Evolutionary conservation across 2,888 invertebrate genomes (phyloP).

Genomic region (Caenorhabditis becei): DNA sequence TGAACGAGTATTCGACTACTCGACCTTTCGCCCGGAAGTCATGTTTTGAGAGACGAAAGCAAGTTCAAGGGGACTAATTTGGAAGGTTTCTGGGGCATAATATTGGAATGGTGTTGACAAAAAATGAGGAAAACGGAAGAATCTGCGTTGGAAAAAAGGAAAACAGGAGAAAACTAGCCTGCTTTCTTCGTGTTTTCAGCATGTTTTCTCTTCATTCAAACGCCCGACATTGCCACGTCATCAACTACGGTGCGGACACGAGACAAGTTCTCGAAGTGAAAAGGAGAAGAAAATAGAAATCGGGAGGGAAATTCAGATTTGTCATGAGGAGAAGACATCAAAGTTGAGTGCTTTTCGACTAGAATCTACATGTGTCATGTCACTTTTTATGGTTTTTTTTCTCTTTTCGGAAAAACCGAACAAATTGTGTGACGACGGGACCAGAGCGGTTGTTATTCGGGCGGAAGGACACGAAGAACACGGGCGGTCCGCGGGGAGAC

Average conservation of each 20-base stretch:
- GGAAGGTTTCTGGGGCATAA: no score
- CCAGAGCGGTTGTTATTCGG: constrained; percentile 8
- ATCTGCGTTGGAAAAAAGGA: constrained; percentile 2
- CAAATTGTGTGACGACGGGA: constrained; percentile 8
- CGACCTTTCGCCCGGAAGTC: no score
- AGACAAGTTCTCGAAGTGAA: neutral
- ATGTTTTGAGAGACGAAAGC: neutral
- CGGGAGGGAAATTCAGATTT: constrained; percentile 20
- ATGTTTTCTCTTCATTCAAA: constrained; percentile 5
- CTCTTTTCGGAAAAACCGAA: constrained; percentile 1
- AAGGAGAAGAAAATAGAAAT: neutral
- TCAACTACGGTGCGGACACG: constrained; percentile 2
- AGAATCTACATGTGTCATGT: constrained; percentile 3
- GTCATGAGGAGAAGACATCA: constrained; percentile 12
- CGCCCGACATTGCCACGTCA: constrained; percentile 1
- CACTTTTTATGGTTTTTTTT: constrained; percentile 8
- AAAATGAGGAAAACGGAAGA: constrained; percentile 1
- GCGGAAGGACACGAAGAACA: neutral
- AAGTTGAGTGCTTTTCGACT: constrained; percentile 15
- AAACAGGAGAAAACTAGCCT: constrained; percentile 13
- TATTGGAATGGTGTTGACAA: neutral
- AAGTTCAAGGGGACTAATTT: neutral
- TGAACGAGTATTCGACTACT: no score
- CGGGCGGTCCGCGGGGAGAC: neutral
- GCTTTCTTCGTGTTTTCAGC: neutral